A percentile compares a stretch with the other conserved stretches of the same genome.
Conservation (phyloP, 2,888 invertebrate species). For the Monoplex corrugatus region DNA sequence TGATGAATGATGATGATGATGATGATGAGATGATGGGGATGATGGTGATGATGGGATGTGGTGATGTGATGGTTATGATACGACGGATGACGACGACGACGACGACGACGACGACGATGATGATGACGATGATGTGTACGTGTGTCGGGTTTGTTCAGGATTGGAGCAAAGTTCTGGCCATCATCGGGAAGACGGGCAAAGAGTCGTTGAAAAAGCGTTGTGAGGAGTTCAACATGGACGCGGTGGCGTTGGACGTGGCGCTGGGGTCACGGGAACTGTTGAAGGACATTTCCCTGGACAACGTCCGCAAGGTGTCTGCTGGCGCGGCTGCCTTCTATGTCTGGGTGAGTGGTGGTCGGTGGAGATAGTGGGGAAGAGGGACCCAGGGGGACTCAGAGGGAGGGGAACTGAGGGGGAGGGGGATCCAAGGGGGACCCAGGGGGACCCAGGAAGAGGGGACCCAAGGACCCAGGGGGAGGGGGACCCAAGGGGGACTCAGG, state of each 20-base stretch:
- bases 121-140: no score
- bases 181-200: conserved; percentile 79
- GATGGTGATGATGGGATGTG: no score
- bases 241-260: conserved; percentile 69
- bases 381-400: not conserved
- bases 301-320: conserved; percentile 74
- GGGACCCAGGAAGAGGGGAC: not conserved
- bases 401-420: not conserved
- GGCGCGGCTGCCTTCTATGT: conserved; percentile 79
- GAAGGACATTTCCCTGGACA: conserved; percentile 70
- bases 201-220: conserved; percentile 76
- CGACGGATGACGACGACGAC: no score
- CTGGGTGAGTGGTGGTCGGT: conserved; percentile 78
- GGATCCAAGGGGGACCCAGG: not conserved
- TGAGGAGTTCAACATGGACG: conserved; percentile 71
- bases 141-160: conserved; percentile 62
- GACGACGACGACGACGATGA: no score
- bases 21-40: not conserved
- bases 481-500: not conserved
- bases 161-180: conserved; percentile 76
- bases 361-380: no score
- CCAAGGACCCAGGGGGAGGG: not conserved
- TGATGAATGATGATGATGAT: not conserved
- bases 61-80: not conserved
- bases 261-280: conserved; percentile 70